phyloP scores from a whole-genome alignment of 1,140 invertebrate genomes.

The Choristoneura fumiferana region DNA sequence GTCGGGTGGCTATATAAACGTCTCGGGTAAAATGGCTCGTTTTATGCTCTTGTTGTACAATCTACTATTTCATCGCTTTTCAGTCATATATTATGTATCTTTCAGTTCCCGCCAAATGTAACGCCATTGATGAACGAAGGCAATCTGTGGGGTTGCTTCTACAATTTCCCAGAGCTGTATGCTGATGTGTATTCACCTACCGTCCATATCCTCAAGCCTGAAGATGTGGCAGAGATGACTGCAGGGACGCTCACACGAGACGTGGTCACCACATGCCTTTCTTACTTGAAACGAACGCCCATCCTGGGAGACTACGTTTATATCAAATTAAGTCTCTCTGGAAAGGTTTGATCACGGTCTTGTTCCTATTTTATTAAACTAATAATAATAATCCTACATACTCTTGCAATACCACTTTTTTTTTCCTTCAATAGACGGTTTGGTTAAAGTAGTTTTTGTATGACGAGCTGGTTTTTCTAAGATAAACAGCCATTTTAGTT shows the following conservation, averaged over 20 bases:
- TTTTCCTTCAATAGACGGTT: not conserved
- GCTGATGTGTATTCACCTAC: slow-evolving; percentile 55
- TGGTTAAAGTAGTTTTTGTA: too few species aligned
- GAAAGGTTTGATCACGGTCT: slow-evolving; percentile 43
- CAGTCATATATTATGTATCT: slow-evolving; percentile 21
- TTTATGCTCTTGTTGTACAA: too few species aligned
- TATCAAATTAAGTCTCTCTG: slow-evolving; percentile 62
- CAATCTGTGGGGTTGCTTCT: slow-evolving; percentile 66
- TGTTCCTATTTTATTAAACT: slow-evolving; percentile 12
- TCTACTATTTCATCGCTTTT: too few species aligned
- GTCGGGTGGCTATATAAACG: too few species aligned
- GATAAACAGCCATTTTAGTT: too few species aligned
- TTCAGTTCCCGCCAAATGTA: slow-evolving; percentile 53
- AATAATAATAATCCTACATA: too few species aligned
- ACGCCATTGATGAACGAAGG: slow-evolving; percentile 60
- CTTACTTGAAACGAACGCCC: slow-evolving; percentile 58
- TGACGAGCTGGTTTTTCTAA: too few species aligned
- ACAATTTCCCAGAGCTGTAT: slow-evolving; percentile 62
- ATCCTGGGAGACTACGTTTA: slow-evolving; percentile 61
- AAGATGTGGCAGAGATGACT: slow-evolving; percentile 42
- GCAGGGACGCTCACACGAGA: slow-evolving; percentile 54
- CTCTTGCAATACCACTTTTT: slow-evolving; percentile 17
- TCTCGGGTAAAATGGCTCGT: too few species aligned
- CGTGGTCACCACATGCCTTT: slow-evolving; percentile 54
- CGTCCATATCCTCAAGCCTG: slow-evolving; percentile 38